Evolutionary conservation across 1,140 invertebrate species (phyloP), one percentile per base, ranked within the genome.

Genomic region (Pseudomyrmex gracilis): DNA sequence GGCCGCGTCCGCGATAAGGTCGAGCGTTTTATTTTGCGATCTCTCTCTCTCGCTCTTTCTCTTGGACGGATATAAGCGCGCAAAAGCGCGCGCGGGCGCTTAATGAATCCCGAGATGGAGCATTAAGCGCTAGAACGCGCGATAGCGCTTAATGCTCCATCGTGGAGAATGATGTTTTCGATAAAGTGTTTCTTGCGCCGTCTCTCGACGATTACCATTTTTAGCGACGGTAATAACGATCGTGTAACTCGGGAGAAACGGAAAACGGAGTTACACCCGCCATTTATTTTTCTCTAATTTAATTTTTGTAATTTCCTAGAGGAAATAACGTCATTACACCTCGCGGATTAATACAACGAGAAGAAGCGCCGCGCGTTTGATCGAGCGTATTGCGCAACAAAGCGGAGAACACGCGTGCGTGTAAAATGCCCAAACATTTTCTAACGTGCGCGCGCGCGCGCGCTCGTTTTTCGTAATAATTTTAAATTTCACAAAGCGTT

Each of bases 11-110:
- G 53, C 66, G 76, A 80, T 80, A 80, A 80, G 67, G 53, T 22
- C 66, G 66, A 20, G 55, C 66, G 66, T 80, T 80, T 80, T 71
- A 80, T 71, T 80, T 80, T 71, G 76, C 76, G 55, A 80, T 71
- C 53, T 34, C 5, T 34, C 34, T 34, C 34, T 34, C 34, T 34
- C 34, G 5, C 34, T 34, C 34, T 34, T 5, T 34, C 34, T 34
- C 34, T 58, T 7, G 53, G 53, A 24, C 64, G 76, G 64, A 70
- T 78, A 70, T 70, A 47, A 68, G 76, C 20, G 76, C 76, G 49
- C 34, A 34, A 55, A 78, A 55, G 63, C 74, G 63, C 51, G 43
- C 17, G 49, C 34, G 34, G 7, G 76, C 66, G 76, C 66, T 80
- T 80, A 80, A 80, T 80, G 76, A 80, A 80, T 70, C 20, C 74